Evolutionary conservation across 2,797 vertebrate species (phyloP).

Genomic region (Xenentodon cancila): DNA sequence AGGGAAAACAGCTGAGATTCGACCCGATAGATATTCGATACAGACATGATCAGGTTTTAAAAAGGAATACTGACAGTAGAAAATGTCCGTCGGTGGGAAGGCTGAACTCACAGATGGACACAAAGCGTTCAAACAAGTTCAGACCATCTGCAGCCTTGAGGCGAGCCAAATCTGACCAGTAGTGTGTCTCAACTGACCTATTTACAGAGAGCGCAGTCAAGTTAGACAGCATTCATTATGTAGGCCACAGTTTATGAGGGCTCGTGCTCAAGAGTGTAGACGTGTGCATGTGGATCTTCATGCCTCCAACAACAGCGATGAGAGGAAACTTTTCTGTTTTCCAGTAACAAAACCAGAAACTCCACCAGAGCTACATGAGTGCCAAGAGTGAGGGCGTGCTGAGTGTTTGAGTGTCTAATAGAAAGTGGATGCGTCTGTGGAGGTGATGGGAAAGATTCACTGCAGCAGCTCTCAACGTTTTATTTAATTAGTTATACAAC

Average conservation of each 20-base stretch:
- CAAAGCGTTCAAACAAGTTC: slow-evolving; percentile 32
- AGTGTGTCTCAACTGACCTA: slow-evolving; percentile 56
- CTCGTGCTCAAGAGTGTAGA: slow-evolving; percentile 12
- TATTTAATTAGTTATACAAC: too few relatives aligned
- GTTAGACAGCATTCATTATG: slow-evolving; percentile 47
- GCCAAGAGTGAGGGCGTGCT: slow-evolving; percentile 10
- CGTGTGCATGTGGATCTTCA: not conserved
- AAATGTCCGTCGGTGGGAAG: not conserved
- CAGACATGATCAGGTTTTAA: slow-evolving; percentile 1
- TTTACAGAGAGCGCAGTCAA: slow-evolving; percentile 40
- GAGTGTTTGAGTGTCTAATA: not conserved
- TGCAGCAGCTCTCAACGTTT: too few relatives aligned
- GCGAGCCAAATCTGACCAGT: slow-evolving; percentile 42
- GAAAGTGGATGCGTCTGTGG: slow-evolving; percentile 4
- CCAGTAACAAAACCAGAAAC: not conserved
- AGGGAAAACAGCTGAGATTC: not conserved
- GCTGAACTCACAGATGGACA: slow-evolving; percentile 25
- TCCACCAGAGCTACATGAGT: not conserved
- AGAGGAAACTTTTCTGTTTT: slow-evolving; percentile 1
- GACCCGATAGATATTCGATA: not conserved
- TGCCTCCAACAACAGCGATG: not conserved
- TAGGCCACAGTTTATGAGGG: slow-evolving; percentile 41
- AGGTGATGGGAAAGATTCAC: too few relatives aligned
- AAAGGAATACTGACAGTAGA: not conserved
- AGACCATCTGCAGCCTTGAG: slow-evolving; percentile 11